Base-by-base conservation (phyloP, 2,888 invertebrate species). In the Boloria selene region DNA sequence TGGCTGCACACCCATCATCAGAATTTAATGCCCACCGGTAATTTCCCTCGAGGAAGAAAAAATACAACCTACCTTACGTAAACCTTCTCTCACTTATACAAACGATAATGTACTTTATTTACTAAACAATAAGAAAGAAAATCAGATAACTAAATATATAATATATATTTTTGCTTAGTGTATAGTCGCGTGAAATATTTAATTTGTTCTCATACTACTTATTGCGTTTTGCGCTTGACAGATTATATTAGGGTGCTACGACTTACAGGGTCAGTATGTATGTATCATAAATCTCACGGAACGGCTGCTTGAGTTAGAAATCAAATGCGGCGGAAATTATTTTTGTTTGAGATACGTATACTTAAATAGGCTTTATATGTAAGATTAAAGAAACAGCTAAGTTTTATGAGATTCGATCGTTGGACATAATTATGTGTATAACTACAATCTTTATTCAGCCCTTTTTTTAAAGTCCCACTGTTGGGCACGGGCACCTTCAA, bases 181-280 rank as follows among this genome's bases (percentile, higher is more conserved):
- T 74, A 77, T 76, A 72, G 73, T 70, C 69, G 72, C 78, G 77
- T 82, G 77, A 84, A 87, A 86, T 87, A 87, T 87, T 87, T 85
- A 86, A 85, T 86, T 83, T 78, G 74, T 82, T 77, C 82, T 74
- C 80, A 76, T 74, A 81, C 73, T 77, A 72, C 82, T 84, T 83
- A 85, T 83, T 83, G 78, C 81, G 79, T 60, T 83, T 81, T 82
- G 79, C 79, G 83, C 75, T 84, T 83, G 82, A 85, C 84, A 83
- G 82, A 86, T 84, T 81, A 81, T 78, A 79, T 82, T 77, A 77
- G 64, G 58, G 47, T 42, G 51, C 58, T 64, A 64, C 49, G 59
- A 49, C 31, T 26, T 59, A 31, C 50, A 44, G 49, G 49, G 58
- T 38, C 26, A 47, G 45, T 54, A 18, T 54, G 55, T 63, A 45